A percentile compares a stretch with the other conserved stretches of the same genome.
Conservation (phyloP, 2,797 vertebrate species). For the Acanthopagrus latus region DNA sequence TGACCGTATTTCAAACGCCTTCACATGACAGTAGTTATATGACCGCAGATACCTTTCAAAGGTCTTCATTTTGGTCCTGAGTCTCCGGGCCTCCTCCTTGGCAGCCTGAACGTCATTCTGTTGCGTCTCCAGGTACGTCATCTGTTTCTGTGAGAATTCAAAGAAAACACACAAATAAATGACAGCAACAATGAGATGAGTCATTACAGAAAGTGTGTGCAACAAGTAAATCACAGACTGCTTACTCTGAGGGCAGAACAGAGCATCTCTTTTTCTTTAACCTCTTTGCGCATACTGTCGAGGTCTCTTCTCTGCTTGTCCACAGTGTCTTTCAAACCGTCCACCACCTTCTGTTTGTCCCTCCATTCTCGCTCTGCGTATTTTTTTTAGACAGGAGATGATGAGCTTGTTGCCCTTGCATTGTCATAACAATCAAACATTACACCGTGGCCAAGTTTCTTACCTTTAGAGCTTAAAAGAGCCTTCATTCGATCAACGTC, state of each 20-base stretch:
- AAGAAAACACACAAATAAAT: not conserved
- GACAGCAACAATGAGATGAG: not conserved
- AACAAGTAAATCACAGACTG: not conserved
- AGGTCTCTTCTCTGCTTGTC: slow-evolving; percentile 90
- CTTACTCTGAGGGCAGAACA: slow-evolving; percentile 91
- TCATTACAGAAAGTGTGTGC: not conserved
- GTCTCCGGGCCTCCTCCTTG: slow-evolving; percentile 89
- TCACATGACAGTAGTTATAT: not conserved
- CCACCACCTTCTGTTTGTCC: slow-evolving; percentile 87
- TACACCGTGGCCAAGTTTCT: not conserved
- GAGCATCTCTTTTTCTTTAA: slow-evolving; percentile 91
- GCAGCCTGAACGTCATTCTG: slow-evolving; percentile 88
- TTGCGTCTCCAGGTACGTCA: slow-evolving; percentile 93
- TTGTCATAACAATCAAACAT: not conserved
- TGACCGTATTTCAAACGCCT: not conserved
- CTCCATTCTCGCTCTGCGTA: slow-evolving; percentile 90
- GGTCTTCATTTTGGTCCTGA: slow-evolving; percentile 90
- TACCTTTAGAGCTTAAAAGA: slow-evolving; percentile 91
- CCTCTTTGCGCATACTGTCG: slow-evolving; percentile 86
- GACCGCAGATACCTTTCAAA: slow-evolving; percentile 87
- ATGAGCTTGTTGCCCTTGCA: not conserved
- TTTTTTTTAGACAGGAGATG: slow-evolving; percentile 11
- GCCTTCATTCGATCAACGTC: slow-evolving; percentile 90
- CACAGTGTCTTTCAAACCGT: slow-evolving; percentile 87
- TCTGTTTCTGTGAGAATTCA: slow-evolving; percentile 89